Evolutionary conservation across 2,888 invertebrate species (phyloP), one percentile per base, ranked within the genome.

Genomic region (Agrochola lychnidis): DNA sequence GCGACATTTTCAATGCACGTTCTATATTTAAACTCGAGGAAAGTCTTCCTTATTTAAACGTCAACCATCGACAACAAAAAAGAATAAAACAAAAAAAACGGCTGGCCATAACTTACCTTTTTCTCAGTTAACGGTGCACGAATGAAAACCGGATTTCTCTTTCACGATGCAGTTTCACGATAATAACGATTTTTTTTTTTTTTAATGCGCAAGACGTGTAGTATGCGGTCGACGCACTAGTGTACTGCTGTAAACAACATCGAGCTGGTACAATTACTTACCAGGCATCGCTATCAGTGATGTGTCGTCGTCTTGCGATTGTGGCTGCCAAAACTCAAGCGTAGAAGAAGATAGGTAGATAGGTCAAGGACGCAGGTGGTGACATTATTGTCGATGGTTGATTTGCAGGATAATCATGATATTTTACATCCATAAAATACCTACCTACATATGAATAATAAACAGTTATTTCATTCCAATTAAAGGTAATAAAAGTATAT

Each of bases 81-180:
- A 12, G 0, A n/a, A 56, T 4, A 40, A 30, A 25, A 22, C 56
- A 45, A 66, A 69, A 73, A 25, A 63, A 61, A 45, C 4, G 48
- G 4, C 12, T n/a, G 56, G 30, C 42, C 40, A 61, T 74, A 72
- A 72, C 83, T 85, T 62, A 86, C 86, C 86, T 83, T 73, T 72
- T 79, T 76, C 69, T 79, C 42, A 78, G 56, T 71, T 83, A 88
- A 79, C 81, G 77, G 80, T 84, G 73, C 80, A 76, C 78, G 78
- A 81, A 87, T 70, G 83, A 72, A 83, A 88, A 86, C 89, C 87
- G 86, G 89, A 81, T 86, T 83, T 80, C 83, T 76, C 83, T 22
- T 61, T 62, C 73, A 71, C 82, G 79, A 81, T 83, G 84, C 70
- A 82, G 79, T 87, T 88, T 77, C 86, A 79, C 89, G 84, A 76